A percentile compares a stretch with the other conserved stretches of the same genome.
Evolutionary conservation across 1,140 invertebrate species (phyloP).

Genomic region (Ceratosolen fusciceps): DNA sequence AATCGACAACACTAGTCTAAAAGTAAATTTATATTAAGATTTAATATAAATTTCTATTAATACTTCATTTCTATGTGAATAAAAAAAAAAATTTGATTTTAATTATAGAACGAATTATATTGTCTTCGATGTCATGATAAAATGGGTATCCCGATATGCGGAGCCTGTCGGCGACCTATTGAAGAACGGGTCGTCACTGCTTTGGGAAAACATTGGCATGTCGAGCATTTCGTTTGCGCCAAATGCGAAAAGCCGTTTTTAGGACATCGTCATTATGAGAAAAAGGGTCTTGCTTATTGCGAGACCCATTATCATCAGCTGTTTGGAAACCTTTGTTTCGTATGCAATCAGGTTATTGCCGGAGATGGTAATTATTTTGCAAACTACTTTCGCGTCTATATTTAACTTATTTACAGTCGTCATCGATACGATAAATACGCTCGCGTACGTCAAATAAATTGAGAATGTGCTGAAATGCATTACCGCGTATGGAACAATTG

Average conservation of each 20-base stretch:
- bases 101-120: conserved; percentile 90
- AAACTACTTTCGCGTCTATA: neutral
- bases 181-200: conserved; percentile 97
- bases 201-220: conserved; percentile 99
- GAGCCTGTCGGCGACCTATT: conserved; percentile 95
- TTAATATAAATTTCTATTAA: too few species aligned
- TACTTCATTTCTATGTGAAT: too few species aligned
- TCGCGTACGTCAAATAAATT: too few species aligned
- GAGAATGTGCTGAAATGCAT: too few species aligned
- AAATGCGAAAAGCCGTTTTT: conserved; percentile 99
- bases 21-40: too few species aligned
- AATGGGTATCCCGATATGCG: conserved; percentile 98
- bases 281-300: conserved; percentile 98
- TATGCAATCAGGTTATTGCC: conserved; percentile 98
- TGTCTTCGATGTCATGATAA: conserved; percentile 99
- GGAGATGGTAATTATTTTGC: conserved; percentile 86
- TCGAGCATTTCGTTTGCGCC: conserved; percentile 99
- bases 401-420: neutral
- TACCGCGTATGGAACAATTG: too few species aligned
- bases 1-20: too few species aligned
- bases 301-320: conserved; percentile 99
- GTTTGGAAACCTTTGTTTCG: conserved; percentile 98
- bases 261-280: conserved; percentile 98
- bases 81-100: conserved; percentile 25
- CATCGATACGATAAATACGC: too few species aligned